Evolutionary conservation across 2,797 vertebrate genomes (phyloP), one percentile per base, ranked within the genome.

Genomic region (Chaenodraco wilsoni): DNA sequence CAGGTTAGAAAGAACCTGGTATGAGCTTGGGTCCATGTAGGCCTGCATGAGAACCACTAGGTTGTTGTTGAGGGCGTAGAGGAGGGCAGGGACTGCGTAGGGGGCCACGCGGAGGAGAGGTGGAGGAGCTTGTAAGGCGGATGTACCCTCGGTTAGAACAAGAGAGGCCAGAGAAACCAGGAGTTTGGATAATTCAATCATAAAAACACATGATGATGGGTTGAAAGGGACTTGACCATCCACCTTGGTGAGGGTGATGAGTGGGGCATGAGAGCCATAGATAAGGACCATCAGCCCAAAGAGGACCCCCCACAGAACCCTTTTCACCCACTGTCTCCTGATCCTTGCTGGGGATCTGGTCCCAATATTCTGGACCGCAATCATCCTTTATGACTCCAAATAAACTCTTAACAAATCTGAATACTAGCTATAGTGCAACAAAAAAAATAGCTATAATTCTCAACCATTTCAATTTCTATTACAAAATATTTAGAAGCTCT

Each of bases 11-110:
- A 99, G 93, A 21, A 99, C 93, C 84, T 99, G 98, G 87, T 94
- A 99, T 49, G 97, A 98, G 90, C 96, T 96, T 4, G 98, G 98
- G 79, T 99, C 98, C 98, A 99, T 98, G 85, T 96, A 94, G 41
- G 92, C 94, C 88, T 99, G 98, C 95, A 99, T 97, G 85, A 96
- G 88, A 40, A 99, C 96, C 46, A 97, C 97, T 70, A 99, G 89
- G 91, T 99, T 98, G 93, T 99, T 99, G 95, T 97, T 99, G 69
- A 96, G 91, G 2, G 97, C 95, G 0, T 99, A 99, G 11, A 99
- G 96, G 46, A 96, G 13, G 0, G 97, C 97, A 0, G 97, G 97
- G 5, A 97, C 71, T 0, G 95, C 95, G 0, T 98, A 99, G 1
- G 97, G 97, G 0, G 46, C 83, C 16, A 94, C 87, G 0, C 95